Evolutionary conservation across 2,888 invertebrate genomes (phyloP), one percentile per base, ranked within the genome.

Genomic region (Nymphalis urticae): DNA sequence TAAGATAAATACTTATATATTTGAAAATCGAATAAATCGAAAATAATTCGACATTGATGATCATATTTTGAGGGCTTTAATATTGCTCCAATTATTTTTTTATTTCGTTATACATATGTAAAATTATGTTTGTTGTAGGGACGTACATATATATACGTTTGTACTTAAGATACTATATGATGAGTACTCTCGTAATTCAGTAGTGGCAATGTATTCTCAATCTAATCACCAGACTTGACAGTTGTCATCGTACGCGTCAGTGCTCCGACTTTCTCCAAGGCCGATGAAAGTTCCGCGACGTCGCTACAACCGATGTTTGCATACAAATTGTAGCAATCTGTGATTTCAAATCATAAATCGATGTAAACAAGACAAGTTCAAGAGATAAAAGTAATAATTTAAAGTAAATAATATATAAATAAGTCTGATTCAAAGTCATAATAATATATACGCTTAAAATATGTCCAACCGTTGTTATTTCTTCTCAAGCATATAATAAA

Each of bases 251-350:
- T 82, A 87, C 85, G 87, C 86, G 82, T 80, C 83, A 80, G 70
- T 83, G 85, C 83, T 75, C 79, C 81, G 80, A 89, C 89, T 91
- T 91, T 92, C 91, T 85, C 90, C 86, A 88, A 85, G 83, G 83
- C 82, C 87, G 86, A 89, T 86, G 91, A 90, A 92, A 92, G 90
- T 89, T 85, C 79, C 77, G 60, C 68, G 76, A 73, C 75, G 75
- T 76, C 76, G 75, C 74, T 79, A 79, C 80, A 72, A 71, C 72
- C 32, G 56, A 56, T 75, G 80, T 82, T 83, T 85, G 88, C 85
- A 89, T 87, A 88, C 84, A 85, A 87, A 88, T 85, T 72, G 74
- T 72, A 70, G 36, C 56, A 36, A 32, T 79, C 78, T 77, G 72
- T 77, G 42, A 42, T 77, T 77, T 77, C 74, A 76, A 75, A 75